Percentiles rank a stretch among this genome's conserved stretches.
Evolutionary conservation across 2,888 invertebrate species (phyloP).

Genomic region (Orchesellides sinensis): DNA sequence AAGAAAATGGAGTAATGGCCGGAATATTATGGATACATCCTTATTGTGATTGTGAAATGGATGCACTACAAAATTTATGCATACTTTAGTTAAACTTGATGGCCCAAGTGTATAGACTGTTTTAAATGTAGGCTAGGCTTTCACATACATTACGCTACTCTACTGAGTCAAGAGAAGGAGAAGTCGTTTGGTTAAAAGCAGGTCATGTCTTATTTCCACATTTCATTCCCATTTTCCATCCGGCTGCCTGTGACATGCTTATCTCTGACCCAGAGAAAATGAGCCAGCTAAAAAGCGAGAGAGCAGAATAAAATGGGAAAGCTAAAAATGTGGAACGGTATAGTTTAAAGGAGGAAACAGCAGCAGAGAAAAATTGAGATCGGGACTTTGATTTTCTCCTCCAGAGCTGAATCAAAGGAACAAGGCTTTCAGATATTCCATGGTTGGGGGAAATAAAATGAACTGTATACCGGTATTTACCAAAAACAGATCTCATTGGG

Average conservation of each 20-base stretch:
- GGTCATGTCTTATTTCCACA: slow-evolving; percentile 4
- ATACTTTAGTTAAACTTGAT: neutral
- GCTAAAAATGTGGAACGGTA: neutral
- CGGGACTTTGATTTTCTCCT: neutral
- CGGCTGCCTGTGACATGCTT: neutral
- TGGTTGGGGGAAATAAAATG: too few species aligned
- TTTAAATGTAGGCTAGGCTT: neutral
- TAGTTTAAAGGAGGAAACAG: neutral
- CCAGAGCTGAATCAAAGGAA: neutral
- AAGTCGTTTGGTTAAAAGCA: slow-evolving; percentile 1
- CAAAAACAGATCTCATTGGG: too few species aligned
- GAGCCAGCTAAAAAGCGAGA: neutral
- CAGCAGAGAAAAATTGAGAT: neutral
- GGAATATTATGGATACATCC: neutral
- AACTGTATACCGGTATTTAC: too few species aligned
- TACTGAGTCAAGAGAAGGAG: neutral
- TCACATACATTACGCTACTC: neutral
- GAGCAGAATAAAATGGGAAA: neutral
- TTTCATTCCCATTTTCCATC: neutral
- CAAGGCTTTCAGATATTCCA: too few species aligned
- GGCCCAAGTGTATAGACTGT: neutral
- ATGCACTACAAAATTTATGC: neutral
- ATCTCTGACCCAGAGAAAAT: neutral
- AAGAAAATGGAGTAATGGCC: slow-evolving; percentile 9
- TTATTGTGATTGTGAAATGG: neutral